Evolutionary conservation across 1,140 invertebrate genomes (phyloP), one percentile per base, ranked within the genome.

Genomic region (Drosophila grimshawi): DNA sequence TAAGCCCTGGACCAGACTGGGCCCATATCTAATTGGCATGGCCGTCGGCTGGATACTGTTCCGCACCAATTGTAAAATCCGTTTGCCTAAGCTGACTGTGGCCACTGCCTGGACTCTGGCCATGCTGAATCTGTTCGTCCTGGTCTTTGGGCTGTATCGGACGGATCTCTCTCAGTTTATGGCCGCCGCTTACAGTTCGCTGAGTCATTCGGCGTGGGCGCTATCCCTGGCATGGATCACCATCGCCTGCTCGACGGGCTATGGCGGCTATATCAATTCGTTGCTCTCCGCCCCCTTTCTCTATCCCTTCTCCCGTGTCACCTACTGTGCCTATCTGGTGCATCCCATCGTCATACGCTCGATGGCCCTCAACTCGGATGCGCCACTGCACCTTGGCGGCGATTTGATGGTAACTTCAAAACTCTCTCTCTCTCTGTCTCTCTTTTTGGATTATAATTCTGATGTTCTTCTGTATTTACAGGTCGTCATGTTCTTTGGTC

Each of bases 141-240:
- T 97, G 63, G 94, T 97, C 32, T 97, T 96, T 81, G 96, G 96
- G 0, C 93, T 97, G 3, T 96, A 97, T 88, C 94, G 95, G 74
- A 93, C 94, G 5, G 94, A 96, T 90, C 92, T 97, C 56, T 94
- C 94, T 30, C 94, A 95, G n/a, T 86, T 94, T 2, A 94, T 94
- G 2, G 95, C 95, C 1, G 96, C 97, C 7, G 94, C 96, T 2
- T 98, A 98, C 92, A 96, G 95, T 78, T 95, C 97, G 0, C 92
- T 97, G 7, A 97, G 96, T 63, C 96, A 98, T 90, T 96, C 96
- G 51, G 94, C 96, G 10, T 98, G 97, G 97, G 96, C 97, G 5
- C 78, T 97, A 4, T 95, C 95, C 19, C 91, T 98, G 10, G 94
- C 96, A 0, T 98, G 97, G 97, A 95, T 98, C 73, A 96, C 97